Conservation (phyloP, 2,113 vertebrate genomes). For the Syrmaticus mikado region DNA sequence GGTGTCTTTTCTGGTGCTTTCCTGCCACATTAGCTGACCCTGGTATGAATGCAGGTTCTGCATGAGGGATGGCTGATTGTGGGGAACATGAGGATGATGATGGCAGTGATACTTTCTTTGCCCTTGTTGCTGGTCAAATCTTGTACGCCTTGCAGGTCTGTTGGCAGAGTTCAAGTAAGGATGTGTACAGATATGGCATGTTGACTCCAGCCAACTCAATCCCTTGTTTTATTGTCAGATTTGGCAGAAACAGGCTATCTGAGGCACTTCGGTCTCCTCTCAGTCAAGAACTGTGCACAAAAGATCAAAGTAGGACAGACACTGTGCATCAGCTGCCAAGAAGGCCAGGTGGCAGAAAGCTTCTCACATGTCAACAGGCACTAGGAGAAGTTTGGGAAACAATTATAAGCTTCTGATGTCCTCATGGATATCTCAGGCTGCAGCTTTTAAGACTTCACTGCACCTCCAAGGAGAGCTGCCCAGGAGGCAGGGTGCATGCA, state of each 20-base stretch:
- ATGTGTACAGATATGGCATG: neutral
- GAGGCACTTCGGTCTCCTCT: neutral
- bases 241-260: neutral
- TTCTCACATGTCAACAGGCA: conserved; percentile 54
- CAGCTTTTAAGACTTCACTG: conserved; percentile 1
- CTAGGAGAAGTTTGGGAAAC: neutral
- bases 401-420: neutral
- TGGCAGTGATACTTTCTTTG: neutral
- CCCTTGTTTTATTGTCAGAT: conserved; percentile 9
- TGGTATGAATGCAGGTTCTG: neutral
- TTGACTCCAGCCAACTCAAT: neutral
- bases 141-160: neutral
- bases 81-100: neutral
- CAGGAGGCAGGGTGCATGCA: neutral
- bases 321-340: conserved; percentile 27
- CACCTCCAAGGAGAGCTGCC: conserved; percentile 10
- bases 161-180: neutral
- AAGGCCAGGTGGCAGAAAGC: conserved; percentile 63
- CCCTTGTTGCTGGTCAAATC: neutral
- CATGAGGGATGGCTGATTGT: neutral
- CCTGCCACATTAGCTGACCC: neutral
- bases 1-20: neutral
- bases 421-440: neutral
- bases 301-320: conserved; percentile 32
- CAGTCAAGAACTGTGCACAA: neutral